A percentile compares a stretch with the other conserved stretches of the same genome.
phyloP scores from a whole-genome alignment of 2,888 invertebrate genomes.

The Sesia bembeciformis region DNA sequence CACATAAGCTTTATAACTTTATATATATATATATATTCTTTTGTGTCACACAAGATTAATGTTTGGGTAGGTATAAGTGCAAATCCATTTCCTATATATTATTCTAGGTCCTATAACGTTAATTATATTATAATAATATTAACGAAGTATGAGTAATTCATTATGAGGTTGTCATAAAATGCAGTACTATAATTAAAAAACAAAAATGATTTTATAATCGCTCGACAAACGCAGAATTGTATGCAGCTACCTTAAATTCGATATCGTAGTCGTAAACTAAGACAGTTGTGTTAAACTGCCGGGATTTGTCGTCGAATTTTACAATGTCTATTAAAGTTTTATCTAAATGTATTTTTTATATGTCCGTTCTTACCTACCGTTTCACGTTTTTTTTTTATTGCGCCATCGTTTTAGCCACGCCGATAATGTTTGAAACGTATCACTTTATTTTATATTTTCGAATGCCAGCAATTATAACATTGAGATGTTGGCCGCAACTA shows the following conservation, averaged over 20 bases:
- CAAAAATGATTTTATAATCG: no score
- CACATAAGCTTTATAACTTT: no score
- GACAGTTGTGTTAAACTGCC: slow-evolving; percentile 17
- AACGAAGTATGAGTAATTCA: no score
- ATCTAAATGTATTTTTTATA: slow-evolving; percentile 49
- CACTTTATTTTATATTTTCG: not conserved
- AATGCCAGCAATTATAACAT: not conserved
- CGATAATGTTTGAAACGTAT: not conserved
- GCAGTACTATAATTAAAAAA: no score
- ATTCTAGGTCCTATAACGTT: no score
- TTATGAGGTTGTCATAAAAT: no score
- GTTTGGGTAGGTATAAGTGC: no score
- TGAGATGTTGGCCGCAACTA: not conserved
- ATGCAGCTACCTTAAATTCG: slow-evolving; percentile 24
- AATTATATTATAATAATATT: no score
- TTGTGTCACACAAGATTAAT: no score
- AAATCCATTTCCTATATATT: no score
- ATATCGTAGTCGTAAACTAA: slow-evolving; percentile 26
- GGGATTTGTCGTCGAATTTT: slow-evolving; percentile 37
- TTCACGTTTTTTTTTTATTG: slow-evolving; percentile 46
- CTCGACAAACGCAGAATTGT: not conserved
- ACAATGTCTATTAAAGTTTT: slow-evolving; percentile 43
- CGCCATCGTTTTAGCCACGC: slow-evolving; percentile 18
- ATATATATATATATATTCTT: no score
- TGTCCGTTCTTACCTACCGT: slow-evolving; percentile 43